Evolutionary conservation across 1,140 invertebrate species (phyloP).

Genomic region (Potamilus streckersoni): DNA sequence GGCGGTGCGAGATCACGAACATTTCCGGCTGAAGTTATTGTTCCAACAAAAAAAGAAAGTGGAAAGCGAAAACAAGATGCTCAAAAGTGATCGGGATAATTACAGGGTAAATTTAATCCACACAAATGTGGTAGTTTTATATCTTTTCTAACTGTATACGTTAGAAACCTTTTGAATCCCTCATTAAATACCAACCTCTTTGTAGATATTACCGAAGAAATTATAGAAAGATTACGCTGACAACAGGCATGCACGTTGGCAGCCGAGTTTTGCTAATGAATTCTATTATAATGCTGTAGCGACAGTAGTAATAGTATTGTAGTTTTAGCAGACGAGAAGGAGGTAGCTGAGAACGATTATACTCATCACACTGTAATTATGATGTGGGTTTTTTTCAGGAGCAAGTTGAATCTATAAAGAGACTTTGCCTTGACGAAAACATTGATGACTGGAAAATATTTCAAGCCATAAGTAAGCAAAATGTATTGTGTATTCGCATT

Average conservation of each 20-base stretch:
- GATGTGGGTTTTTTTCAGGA: constrained; percentile 28
- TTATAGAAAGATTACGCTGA: not conserved
- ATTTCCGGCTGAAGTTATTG: constrained; percentile 59
- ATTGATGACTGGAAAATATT: constrained; percentile 47
- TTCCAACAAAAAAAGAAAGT: constrained; percentile 62
- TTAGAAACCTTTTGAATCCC: not conserved
- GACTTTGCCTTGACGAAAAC: constrained; percentile 39
- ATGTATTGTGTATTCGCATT: not conserved
- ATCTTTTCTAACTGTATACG: not conserved
- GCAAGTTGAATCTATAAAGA: constrained; percentile 39
- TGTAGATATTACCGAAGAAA: not conserved
- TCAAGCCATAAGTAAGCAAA: constrained; percentile 38
- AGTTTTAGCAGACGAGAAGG: too few relatives aligned
- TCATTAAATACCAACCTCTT: not conserved
- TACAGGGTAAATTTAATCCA: constrained; percentile 35
- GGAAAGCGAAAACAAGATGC: constrained; percentile 53
- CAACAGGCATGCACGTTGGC: not conserved
- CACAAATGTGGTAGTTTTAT: not conserved
- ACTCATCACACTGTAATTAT: constrained; percentile 3
- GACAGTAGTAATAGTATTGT: too few relatives aligned
- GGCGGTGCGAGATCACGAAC: constrained; percentile 60
- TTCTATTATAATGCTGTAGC: not conserved
- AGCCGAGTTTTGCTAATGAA: constrained; percentile 2
- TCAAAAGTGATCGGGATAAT: constrained; percentile 43
- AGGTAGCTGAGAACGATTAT: not conserved